Evolutionary conservation across 2,797 vertebrate genomes (phyloP), one percentile per base, ranked within the genome.

Genomic region (Huso huso): DNA sequence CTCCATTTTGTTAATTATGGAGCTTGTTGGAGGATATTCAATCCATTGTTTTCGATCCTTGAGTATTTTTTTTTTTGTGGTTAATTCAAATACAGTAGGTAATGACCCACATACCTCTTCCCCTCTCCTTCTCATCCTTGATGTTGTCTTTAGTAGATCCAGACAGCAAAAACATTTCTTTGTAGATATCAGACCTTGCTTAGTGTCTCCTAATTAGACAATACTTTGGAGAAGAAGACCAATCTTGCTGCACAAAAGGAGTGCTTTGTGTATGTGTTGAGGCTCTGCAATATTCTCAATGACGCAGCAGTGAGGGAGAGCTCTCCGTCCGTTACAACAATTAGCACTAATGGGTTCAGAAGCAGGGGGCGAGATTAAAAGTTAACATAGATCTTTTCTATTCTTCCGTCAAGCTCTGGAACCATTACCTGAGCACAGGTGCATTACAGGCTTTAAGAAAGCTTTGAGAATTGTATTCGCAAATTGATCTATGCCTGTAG

Each of bases 1-100:
- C 10, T 13, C 52, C n/a, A 37, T 65, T 37, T 57, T 37, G n/a
- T 65, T 65, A 37, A 37, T 37, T 37, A 37, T 48, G 6, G 10
- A 64, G 10, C 15, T 13, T 13, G 15, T 15, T 64, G 62, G 15
- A 51, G 60, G 51, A 37, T 50, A 59, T 59, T 37, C 65, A 66
- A 59, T 50, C 18, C n/a, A 66, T 8, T 66, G 48, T 7, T 37
- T 37, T 37, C 2, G 23, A 37, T 37, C 2, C 23, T 37, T 37
- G 23, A 37, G 23, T 37, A 37, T 18, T 18, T 18, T 37, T 23
- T 23, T 23, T 37, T 37, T 37, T 37, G 23, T 37, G 23, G 23
- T 37, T 37, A 37, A 37, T 37, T 37, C 23, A 37, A 37, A 37
- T 4, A 37, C 23, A 37, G 23, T 37, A 62, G 49, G 23, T n/a